Evolutionary conservation across 2,888 invertebrate species (phyloP).

Genomic region (Machimus rusticus): DNA sequence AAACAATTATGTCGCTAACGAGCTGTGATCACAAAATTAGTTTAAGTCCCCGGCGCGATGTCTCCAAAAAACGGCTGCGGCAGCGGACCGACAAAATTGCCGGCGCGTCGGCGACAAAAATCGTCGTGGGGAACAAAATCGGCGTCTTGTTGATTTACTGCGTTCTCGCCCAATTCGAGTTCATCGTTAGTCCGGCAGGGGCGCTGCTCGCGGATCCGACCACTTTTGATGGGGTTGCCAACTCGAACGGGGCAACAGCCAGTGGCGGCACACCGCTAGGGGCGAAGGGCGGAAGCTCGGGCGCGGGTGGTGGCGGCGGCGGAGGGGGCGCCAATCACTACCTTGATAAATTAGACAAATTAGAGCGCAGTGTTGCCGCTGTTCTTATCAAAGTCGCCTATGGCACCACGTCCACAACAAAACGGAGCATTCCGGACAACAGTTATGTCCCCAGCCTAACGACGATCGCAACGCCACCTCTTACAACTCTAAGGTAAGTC

Average conservation of each 20-base stretch:
- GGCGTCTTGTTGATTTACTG: not conserved
- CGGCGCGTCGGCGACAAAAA: not conserved
- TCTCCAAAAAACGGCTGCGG: slow-evolving; percentile 48
- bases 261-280: not conserved
- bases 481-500: slow-evolving; percentile 67
- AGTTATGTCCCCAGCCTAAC: slow-evolving; percentile 69
- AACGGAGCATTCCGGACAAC: slow-evolving; percentile 72
- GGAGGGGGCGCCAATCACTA: slow-evolving; percentile 58
- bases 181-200: not conserved
- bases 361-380: slow-evolving; percentile 73
- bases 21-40: slow-evolving; percentile 46
- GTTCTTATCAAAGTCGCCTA: slow-evolving; percentile 75
- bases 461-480: slow-evolving; percentile 70
- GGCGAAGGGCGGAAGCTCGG: slow-evolving; percentile 44
- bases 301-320: slow-evolving; percentile 48
- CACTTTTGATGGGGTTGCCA: not conserved
- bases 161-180: not conserved
- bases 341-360: slow-evolving; percentile 65
- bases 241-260: not conserved
- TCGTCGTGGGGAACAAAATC: not conserved
- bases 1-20: slow-evolving; percentile 22
- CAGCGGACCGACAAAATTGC: not conserved
- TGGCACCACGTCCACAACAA: slow-evolving; percentile 71
- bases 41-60: slow-evolving; percentile 50
- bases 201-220: slow-evolving; percentile 1